Base-by-base conservation (phyloP, 2,888 invertebrate species). In the Unio pictorum region DNA sequence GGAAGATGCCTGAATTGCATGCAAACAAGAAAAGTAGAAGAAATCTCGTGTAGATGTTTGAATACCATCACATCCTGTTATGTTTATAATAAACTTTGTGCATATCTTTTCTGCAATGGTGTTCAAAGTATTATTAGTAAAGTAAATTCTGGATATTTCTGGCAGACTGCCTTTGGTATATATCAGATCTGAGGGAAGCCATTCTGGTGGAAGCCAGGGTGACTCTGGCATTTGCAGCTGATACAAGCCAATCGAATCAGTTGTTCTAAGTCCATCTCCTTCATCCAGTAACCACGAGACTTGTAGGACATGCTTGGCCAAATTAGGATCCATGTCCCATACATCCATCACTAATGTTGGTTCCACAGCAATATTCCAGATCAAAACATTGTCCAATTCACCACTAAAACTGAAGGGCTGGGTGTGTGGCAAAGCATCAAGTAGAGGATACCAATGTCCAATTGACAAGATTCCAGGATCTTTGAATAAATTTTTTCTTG, bases 361-460 rank as follows among this genome's bases (percentile, higher is more conserved):
- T 26, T 81, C 78, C 2, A 85, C 34, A 5, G 69, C 30, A 7
- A 68, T 62, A 54, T 76, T 74, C 84, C 84, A 84, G 3, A 84
- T 72, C 61, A 80, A 65, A 63, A 84, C 76, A 64, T 83, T 81
- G 57, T 84, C 84, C 18, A 84, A 66, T 62, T 76, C 74, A 11
- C 82, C 84, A 17, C 34, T 64, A 18, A 84, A 75, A 55, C 71
- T 67, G 17, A 54, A 55, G 3, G 77, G 75, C 54, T 68, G 55
- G 20, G 26, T 45, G 56, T 80, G 75, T 26, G 67, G 61, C 18
- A 58, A 64, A 1, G 78, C 75, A 69, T 80, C 75, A 1, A 71
- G 70, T 28, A 82, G 80, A 23, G 79, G 77, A 60, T 80, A 74
- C 83, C 83, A 84, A 34, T 82, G 81, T 6, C 84, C 84, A 54